Evolutionary conservation across 2,113 vertebrate species (phyloP).

Genomic region (Strigops habroptila): DNA sequence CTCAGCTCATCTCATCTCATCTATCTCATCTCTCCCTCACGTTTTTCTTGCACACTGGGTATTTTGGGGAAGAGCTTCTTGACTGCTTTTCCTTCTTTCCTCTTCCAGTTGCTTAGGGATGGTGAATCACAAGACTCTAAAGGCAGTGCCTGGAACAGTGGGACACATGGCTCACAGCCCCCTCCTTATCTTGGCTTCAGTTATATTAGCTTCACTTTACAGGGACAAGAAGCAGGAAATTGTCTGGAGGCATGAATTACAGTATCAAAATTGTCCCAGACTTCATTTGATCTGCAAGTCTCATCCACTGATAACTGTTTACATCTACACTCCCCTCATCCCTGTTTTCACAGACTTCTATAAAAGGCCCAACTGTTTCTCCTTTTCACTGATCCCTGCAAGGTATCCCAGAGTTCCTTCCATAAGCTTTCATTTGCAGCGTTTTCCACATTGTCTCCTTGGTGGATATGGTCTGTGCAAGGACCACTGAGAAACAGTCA

Average conservation of each 20-base stretch:
- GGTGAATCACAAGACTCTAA: not conserved
- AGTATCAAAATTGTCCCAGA: not conserved
- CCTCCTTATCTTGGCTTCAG: not conserved
- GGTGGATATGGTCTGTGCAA: not conserved
- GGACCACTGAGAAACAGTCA: not conserved
- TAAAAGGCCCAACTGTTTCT: not conserved
- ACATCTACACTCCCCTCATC: not conserved
- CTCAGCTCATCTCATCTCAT: not conserved
- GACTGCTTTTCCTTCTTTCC: not conserved
- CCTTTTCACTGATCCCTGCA: not conserved
- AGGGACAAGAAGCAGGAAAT: not conserved
- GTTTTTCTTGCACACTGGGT: not conserved
- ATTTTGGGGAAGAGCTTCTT: not conserved
- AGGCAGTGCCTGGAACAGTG: not conserved
- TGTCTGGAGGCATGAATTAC: not conserved
- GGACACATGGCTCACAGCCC: not conserved
- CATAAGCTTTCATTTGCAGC: not conserved
- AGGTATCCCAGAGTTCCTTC: not conserved
- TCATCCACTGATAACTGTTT: not conserved
- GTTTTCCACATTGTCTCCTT: not conserved
- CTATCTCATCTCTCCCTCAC: not conserved
- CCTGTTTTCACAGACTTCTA: not conserved
- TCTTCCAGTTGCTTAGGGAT: not conserved
- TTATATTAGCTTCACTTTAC: not conserved
- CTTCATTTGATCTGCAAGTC: not conserved